These are phyloP conservation scores for Spondyliosoma cantharus DNA, from an alignment of 2,797 vertebrate species.

Conservation along the genomic window DNA sequence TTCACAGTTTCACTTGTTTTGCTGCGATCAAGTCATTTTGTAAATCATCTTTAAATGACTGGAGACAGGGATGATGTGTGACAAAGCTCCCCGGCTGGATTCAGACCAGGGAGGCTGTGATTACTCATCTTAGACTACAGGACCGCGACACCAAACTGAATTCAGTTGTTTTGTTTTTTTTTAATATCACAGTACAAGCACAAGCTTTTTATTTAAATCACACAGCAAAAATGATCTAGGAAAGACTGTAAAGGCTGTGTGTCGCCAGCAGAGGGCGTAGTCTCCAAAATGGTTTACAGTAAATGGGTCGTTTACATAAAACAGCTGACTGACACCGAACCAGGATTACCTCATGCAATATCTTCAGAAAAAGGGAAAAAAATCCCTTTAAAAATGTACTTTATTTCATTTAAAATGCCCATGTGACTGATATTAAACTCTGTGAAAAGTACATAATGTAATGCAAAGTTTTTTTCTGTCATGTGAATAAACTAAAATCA, in stretches of 20 bases:
- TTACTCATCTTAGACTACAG: not conserved
- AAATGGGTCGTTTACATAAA: conserved; percentile 5
- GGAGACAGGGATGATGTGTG: not conserved
- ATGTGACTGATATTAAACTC: too few species aligned
- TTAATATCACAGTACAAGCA: not conserved
- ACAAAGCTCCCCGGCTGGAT: not conserved
- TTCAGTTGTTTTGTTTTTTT: not conserved
- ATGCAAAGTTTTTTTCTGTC: too few species aligned
- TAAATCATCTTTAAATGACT: not conserved
- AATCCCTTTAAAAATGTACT: too few species aligned
- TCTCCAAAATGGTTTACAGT: conserved; percentile 9
- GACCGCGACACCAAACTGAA: not conserved
- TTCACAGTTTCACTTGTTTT: not conserved
- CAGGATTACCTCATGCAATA: not conserved
- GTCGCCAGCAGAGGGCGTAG: conserved; percentile 30
- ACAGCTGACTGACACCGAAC: not conserved
- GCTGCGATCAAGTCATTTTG: not conserved
- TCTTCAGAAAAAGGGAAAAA: too few species aligned
- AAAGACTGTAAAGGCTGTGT: not conserved
- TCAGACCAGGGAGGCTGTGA: not conserved
- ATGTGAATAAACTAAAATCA: too few species aligned
- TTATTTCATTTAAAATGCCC: too few species aligned
- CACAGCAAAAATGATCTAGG: not conserved
- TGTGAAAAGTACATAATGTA: too few species aligned
- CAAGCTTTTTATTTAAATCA: not conserved